Evolutionary conservation across 1,140 invertebrate species (phyloP).

Genomic region (Leptinotarsa undecemlineata): DNA sequence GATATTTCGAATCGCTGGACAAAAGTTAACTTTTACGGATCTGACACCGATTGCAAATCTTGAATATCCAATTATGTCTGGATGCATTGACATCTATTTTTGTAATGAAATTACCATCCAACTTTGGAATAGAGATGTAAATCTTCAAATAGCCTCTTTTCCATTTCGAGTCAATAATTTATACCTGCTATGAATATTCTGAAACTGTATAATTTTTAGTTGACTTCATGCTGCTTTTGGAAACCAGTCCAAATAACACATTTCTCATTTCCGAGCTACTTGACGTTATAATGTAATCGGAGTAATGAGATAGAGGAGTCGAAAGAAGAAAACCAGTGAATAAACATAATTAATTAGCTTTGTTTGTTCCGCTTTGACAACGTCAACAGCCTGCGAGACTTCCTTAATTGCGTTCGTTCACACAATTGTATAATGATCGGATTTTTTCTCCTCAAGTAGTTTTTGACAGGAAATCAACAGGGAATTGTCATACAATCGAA

Average conservation of each 20-base stretch:
- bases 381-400: neutral
- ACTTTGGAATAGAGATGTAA: no score
- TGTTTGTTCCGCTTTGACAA: conserved; percentile 20
- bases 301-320: neutral
- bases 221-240: neutral
- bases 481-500: no score
- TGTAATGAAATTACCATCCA: no score
- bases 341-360: conserved; percentile 28
- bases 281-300: neutral
- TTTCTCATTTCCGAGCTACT: neutral
- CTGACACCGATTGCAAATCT: no score
- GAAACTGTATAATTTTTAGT: neutral
- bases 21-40: no score
- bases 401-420: conserved; percentile 21
- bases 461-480: no score
- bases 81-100: no score
- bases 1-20: no score
- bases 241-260: neutral
- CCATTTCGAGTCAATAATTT: no score
- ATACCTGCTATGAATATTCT: neutral
- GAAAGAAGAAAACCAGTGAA: conserved; percentile 3
- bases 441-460: neutral
- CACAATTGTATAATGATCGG: conserved; percentile 9
- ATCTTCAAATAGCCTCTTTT: no score
- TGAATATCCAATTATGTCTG: no score